phyloP scores from a whole-genome alignment of 2,888 invertebrate species.

The Alviniconcha strummeri region DNA sequence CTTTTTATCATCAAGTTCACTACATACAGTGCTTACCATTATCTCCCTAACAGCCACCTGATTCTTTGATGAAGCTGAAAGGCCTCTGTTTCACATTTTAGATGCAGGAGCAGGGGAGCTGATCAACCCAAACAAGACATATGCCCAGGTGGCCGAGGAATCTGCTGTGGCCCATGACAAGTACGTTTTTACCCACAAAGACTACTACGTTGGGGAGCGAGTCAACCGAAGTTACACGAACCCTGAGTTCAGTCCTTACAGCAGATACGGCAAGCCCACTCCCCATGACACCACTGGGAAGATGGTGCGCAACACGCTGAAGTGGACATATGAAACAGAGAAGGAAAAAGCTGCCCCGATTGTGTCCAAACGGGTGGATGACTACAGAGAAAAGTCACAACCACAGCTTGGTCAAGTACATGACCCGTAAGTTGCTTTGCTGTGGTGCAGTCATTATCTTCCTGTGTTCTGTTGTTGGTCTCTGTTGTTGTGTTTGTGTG shows the following conservation, averaged over 20 bases:
- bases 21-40: not conserved
- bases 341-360: conserved; percentile 64
- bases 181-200: conserved; percentile 66
- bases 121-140: conserved; percentile 70
- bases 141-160: conserved; percentile 63
- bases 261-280: conserved; percentile 67
- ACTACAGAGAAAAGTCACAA: conserved; percentile 70
- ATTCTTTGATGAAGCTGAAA: not conserved
- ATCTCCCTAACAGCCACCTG: not conserved
- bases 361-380: conserved; percentile 69
- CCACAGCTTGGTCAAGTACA: conserved; percentile 69
- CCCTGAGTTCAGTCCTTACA: conserved; percentile 51
- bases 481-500: not conserved
- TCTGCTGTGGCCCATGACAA: conserved; percentile 63
- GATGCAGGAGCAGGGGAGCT: conserved; percentile 69
- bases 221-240: conserved; percentile 62
- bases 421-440: conserved; percentile 67
- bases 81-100: conserved; percentile 32
- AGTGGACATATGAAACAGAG: conserved; percentile 66
- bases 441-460: not conserved
- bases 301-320: conserved; percentile 60
- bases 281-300: conserved; percentile 70
- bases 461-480: not conserved
- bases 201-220: conserved; percentile 67
- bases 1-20: not conserved